phyloP scores from a whole-genome alignment of 2,113 vertebrate species.

The Albula goreensis region DNA sequence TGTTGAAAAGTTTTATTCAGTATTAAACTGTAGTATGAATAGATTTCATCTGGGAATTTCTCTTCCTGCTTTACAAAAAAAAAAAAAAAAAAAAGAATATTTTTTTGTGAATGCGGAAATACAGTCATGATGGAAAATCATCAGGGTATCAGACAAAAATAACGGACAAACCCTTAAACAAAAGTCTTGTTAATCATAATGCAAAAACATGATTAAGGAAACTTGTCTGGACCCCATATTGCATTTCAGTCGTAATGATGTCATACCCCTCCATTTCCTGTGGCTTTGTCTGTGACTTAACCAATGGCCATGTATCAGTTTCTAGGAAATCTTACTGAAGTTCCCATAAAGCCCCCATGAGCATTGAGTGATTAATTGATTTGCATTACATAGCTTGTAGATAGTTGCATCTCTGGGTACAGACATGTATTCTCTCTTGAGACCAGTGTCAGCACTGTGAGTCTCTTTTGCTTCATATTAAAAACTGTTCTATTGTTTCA shows the following conservation, averaged over 20 bases:
- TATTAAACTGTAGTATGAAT: background rate
- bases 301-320: background rate
- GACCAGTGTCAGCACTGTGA: background rate
- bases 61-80: background rate
- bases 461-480: background rate
- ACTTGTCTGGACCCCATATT: background rate
- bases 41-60: background rate
- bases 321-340: background rate
- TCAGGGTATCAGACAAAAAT: background rate
- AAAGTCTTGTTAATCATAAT: too few species aligned
- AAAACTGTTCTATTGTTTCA: too few species aligned
- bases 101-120: background rate
- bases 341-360: background rate
- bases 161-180: background rate
- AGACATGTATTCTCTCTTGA: background rate
- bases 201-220: background rate
- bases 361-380: background rate
- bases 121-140: background rate
- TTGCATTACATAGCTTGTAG: background rate
- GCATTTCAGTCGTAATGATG: background rate
- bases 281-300: background rate
- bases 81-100: background rate
- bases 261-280: background rate
- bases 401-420: background rate
- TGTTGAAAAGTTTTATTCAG: background rate